A percentile compares a stretch with the other conserved stretches of the same genome.
phyloP scores from a whole-genome alignment of 92 coral and sea anemone species.

The Porites divaricata region DNA sequence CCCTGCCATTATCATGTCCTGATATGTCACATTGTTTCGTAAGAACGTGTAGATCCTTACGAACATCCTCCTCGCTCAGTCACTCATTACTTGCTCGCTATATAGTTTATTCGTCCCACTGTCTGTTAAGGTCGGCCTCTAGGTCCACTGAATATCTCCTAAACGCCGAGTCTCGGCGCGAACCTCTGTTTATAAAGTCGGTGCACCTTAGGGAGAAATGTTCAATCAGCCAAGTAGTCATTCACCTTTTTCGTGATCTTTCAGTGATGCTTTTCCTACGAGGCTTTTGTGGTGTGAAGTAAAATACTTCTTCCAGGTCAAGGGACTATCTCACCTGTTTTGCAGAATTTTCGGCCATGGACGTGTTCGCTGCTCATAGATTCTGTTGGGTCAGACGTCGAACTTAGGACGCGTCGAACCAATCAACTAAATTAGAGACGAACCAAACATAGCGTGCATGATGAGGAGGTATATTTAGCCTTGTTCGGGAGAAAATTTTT shows the following conservation, averaged over 20 bases:
- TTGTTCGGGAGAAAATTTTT: too few relatives aligned
- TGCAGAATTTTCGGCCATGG: constrained; percentile 29
- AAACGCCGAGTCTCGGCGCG: constrained; percentile 36
- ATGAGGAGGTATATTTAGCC: too few relatives aligned
- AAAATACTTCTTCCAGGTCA: constrained; percentile 71
- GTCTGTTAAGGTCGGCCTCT: constrained; percentile 66
- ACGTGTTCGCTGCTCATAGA: constrained; percentile 51
- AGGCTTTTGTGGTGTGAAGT: constrained; percentile 64
- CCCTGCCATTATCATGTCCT: too few relatives aligned
- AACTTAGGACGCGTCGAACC: too few relatives aligned
- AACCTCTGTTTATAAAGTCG: constrained; percentile 9
- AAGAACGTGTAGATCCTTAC: too few relatives aligned
- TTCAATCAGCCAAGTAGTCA: constrained; percentile 56
- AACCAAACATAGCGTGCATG: too few relatives aligned
- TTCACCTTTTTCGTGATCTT: constrained; percentile 64
- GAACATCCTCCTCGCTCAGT: background rate
- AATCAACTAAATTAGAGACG: too few relatives aligned
- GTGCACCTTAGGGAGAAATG: constrained; percentile 27
- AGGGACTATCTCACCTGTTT: constrained; percentile 76
- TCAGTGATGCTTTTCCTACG: constrained; percentile 57
- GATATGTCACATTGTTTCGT: background rate
- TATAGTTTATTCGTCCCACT: constrained; percentile 74
- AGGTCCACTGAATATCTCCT: constrained; percentile 41
- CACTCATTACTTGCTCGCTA: background rate
- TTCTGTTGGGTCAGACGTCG: too few relatives aligned